phyloP scores from a whole-genome alignment of 2,797 vertebrate species.

The Falco cherrug region DNA sequence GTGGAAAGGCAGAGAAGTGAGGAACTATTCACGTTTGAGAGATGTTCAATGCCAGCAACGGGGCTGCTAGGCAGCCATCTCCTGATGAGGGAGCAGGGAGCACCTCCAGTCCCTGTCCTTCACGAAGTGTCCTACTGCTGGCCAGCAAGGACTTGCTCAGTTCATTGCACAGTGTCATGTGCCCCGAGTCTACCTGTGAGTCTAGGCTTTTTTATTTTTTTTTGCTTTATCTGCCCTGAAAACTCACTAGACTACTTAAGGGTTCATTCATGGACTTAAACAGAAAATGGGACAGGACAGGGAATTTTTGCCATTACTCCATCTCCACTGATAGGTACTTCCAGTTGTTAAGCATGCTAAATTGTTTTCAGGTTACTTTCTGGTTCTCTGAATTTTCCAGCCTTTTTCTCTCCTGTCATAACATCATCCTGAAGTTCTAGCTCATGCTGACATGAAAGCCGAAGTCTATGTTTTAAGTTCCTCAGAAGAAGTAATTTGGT shows the following conservation, averaged over 20 bases:
- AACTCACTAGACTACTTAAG: neutral
- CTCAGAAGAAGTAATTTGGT: neutral
- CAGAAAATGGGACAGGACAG: neutral
- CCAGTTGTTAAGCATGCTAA: neutral
- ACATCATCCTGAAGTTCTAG: neutral
- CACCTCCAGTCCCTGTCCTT: neutral
- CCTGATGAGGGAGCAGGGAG: neutral
- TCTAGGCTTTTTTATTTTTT: neutral
- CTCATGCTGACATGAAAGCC: neutral
- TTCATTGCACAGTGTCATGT: neutral
- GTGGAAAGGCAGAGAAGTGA: neutral
- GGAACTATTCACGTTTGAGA: neutral
- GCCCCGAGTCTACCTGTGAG: neutral
- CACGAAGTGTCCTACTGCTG: neutral
- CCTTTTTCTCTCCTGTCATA: neutral
- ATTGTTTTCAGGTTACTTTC: neutral
- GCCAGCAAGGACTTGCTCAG: neutral
- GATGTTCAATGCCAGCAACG: accelerated
- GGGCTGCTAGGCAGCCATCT: neutral
- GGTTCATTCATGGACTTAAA: neutral
- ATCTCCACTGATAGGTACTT: neutral
- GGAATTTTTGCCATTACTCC: neutral
- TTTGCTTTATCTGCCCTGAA: neutral
- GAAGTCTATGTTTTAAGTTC: neutral
- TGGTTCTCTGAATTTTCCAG: neutral